Evolutionary conservation across 2,113 vertebrate species (phyloP).

Genomic region (Neotoma lepida): DNA sequence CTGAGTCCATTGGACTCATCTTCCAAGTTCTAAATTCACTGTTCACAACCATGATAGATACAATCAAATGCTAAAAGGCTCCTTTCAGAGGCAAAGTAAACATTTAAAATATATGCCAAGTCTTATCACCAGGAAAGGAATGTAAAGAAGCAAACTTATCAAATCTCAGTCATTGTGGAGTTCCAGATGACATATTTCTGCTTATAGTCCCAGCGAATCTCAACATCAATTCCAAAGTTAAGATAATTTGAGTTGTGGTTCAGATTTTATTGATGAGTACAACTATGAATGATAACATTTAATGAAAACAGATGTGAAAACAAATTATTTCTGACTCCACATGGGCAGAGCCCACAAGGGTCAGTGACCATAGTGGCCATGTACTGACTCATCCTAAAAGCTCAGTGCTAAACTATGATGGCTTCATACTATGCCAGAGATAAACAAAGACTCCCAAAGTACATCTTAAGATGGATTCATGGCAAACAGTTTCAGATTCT

Average conservation of each 20-base stretch:
- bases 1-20: neutral
- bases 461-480: neutral
- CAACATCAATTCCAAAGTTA: neutral
- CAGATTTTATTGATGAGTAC: neutral
- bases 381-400: fast-evolving
- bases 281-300: neutral
- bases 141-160: neutral
- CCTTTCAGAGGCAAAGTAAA: neutral
- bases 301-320: neutral
- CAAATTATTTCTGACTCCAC: neutral
- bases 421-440: fast-evolving
- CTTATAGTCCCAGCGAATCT: neutral
- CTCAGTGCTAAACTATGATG: neutral
- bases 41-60: neutral
- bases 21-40: neutral
- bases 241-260: neutral
- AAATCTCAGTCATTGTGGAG: neutral
- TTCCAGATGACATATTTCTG: neutral
- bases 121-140: neutral
- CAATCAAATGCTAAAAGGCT: neutral
- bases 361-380: fast-evolving
- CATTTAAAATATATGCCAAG: neutral
- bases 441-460: neutral
- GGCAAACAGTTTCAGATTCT: neutral
- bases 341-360: no score